Conservation (phyloP, 2,113 vertebrate species). For the Cavia porcellus region DNA sequence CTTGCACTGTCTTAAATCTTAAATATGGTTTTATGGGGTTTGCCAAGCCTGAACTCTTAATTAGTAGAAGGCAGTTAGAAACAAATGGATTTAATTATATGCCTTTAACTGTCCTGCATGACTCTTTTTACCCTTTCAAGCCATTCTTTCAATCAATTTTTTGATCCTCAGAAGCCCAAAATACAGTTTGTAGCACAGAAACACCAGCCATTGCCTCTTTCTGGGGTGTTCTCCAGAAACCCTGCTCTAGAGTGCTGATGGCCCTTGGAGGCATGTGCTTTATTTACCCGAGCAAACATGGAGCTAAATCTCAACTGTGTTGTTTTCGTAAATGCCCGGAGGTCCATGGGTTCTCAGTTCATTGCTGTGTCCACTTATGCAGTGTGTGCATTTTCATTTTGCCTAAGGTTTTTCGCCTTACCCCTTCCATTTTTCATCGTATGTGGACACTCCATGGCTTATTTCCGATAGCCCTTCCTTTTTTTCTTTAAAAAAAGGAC, state of each 20-base stretch:
- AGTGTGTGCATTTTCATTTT: background rate
- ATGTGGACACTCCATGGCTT: background rate
- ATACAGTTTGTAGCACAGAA: background rate
- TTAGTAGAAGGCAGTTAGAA: constrained; percentile 37
- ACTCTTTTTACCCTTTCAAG: background rate
- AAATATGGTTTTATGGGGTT: background rate
- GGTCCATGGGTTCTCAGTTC: accelerated
- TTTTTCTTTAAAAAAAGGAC: no score
- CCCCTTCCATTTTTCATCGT: background rate
- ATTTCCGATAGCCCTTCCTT: background rate
- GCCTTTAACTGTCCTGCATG: constrained; percentile 48
- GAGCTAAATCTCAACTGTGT: background rate
- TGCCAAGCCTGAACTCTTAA: constrained; percentile 58
- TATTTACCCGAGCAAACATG: background rate
- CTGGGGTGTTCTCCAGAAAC: background rate
- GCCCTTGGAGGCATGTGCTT: background rate
- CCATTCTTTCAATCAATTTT: constrained; percentile 65
- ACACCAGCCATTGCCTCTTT: background rate
- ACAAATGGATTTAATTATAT: constrained; percentile 60
- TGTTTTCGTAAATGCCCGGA: accelerated
- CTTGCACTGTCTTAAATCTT: background rate
- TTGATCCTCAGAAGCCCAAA: constrained; percentile 46
- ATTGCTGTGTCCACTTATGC: accelerated
- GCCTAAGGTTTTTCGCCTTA: no score
- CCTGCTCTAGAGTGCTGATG: background rate